These are phyloP conservation scores for Takifugu rubripes DNA, from an alignment of 2,797 vertebrate species.

Conservation along the genomic window DNA sequence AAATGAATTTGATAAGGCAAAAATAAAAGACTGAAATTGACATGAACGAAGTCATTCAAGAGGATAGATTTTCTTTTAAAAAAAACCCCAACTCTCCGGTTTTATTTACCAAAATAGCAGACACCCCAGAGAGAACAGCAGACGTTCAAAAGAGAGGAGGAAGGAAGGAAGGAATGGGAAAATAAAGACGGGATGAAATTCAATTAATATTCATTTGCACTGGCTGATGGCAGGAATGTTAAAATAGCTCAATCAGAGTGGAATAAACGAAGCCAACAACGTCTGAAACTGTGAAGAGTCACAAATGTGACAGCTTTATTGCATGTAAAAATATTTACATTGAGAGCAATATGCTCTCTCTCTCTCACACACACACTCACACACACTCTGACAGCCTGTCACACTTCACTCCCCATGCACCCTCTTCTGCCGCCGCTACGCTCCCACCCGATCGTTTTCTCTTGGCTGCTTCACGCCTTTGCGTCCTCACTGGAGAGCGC, in stretches of 20 bases:
- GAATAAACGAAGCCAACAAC: constrained; percentile 25
- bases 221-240: constrained; percentile 42
- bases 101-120: constrained; percentile 59
- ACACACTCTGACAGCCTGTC: constrained; percentile 48
- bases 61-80: constrained; percentile 25
- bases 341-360: constrained; percentile 62
- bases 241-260: constrained; percentile 29
- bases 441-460: constrained; percentile 48
- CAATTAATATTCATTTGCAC: constrained; percentile 68
- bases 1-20: constrained; percentile 64
- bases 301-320: constrained; percentile 73
- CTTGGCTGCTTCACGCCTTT: constrained; percentile 52
- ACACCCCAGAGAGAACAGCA: constrained; percentile 41
- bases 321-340: constrained; percentile 67
- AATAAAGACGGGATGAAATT: constrained; percentile 49
- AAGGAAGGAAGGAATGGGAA: constrained; percentile 12
- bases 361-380: constrained; percentile 22
- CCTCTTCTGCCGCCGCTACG: constrained; percentile 29
- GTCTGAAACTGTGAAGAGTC: constrained; percentile 49
- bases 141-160: constrained; percentile 22
- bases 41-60: constrained; percentile 59
- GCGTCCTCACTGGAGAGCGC: constrained; percentile 74
- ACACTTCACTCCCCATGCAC: constrained; percentile 49
- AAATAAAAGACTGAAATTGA: constrained; percentile 57
- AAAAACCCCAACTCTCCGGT: constrained; percentile 7